phyloP scores from a whole-genome alignment of 2,797 vertebrate species.

The Anomalospiza imberbis region DNA sequence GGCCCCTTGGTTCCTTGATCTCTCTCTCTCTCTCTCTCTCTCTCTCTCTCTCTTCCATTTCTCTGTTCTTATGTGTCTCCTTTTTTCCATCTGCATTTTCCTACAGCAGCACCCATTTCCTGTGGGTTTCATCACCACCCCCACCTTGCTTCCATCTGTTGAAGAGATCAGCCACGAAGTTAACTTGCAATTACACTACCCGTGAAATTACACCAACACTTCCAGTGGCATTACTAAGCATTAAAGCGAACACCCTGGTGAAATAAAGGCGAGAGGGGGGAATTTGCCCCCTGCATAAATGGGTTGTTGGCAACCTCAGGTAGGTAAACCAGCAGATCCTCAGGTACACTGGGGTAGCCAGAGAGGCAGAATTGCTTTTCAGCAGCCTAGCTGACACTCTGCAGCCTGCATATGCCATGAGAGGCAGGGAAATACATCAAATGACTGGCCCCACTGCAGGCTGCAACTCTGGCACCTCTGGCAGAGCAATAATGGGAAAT shows the following conservation, averaged over 20 bases:
- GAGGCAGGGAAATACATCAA: constrained; percentile 8
- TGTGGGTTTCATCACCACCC: constrained; percentile 68
- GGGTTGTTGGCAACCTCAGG: neutral
- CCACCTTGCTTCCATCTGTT: constrained; percentile 66
- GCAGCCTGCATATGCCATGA: neutral
- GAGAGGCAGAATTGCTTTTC: neutral
- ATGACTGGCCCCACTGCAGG: neutral
- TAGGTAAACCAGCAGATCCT: neutral
- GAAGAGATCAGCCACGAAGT: constrained; percentile 58
- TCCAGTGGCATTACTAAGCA: constrained; percentile 6
- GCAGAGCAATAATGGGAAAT: neutral
- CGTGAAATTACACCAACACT: constrained; percentile 37
- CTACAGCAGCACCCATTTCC: constrained; percentile 64
- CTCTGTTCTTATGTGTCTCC: constrained; percentile 34
- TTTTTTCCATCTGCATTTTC: constrained; percentile 61
- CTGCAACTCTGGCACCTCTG: neutral
- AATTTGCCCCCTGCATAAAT: neutral
- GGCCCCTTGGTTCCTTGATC: neutral
- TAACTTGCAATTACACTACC: constrained; percentile 53
- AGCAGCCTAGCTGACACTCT: neutral
- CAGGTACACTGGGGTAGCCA: neutral
- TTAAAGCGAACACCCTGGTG: neutral
- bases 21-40: neutral
- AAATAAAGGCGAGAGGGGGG: neutral
- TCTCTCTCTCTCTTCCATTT: neutral